phyloP scores from a whole-genome alignment of 2,113 vertebrate species.

The Phocoena phocoena region DNA sequence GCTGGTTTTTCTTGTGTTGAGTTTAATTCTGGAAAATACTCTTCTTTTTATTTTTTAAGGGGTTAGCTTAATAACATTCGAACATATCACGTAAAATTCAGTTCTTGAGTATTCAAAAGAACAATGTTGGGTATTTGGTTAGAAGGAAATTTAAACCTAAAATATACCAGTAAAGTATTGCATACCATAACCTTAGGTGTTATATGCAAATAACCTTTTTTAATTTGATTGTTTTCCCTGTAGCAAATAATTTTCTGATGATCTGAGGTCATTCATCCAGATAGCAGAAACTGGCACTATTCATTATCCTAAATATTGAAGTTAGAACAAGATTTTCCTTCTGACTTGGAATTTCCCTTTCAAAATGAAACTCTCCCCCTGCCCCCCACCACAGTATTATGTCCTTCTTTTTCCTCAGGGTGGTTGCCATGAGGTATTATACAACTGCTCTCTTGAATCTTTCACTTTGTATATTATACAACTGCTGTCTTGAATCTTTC shows the following conservation, averaged over 20 bases:
- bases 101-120: neutral
- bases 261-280: slow-evolving; percentile 47
- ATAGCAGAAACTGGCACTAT: slow-evolving; percentile 25
- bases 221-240: slow-evolving; percentile 5
- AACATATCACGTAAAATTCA: neutral
- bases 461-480: neutral
- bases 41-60: neutral
- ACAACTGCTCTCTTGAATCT: neutral
- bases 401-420: neutral
- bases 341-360: neutral
- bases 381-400: neutral
- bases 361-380: neutral
- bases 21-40: neutral
- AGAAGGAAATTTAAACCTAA: slow-evolving; percentile 61
- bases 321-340: neutral
- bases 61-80: neutral
- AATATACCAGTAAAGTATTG: neutral
- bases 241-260: slow-evolving; percentile 62
- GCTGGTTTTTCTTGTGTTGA: neutral
- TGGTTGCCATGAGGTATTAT: neutral
- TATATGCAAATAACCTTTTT: slow-evolving; percentile 9
- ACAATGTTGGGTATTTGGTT: neutral
- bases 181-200: slow-evolving; percentile 30
- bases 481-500: neutral
- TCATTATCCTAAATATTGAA: neutral